phyloP scores from a whole-genome alignment of 2,113 vertebrate genomes.

The Chascanopsetta lugubris region DNA sequence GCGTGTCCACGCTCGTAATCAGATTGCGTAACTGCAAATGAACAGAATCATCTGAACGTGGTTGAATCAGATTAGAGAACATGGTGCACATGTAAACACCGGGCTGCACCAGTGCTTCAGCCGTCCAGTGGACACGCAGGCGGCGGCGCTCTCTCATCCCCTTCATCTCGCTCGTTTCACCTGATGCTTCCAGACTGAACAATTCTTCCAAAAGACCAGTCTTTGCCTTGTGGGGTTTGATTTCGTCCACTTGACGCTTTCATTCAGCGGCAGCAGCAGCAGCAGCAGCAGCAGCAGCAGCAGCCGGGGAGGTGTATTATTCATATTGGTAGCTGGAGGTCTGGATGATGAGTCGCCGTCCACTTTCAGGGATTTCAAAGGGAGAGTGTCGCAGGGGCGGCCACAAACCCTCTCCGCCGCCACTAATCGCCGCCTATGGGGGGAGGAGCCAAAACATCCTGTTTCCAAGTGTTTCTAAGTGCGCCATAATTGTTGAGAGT shows the following conservation, averaged over 20 bases:
- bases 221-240: not conserved
- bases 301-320: slow-evolving; percentile 1
- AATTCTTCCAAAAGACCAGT: slow-evolving; percentile 6
- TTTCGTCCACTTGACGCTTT: slow-evolving; percentile 8
- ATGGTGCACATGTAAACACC: no score
- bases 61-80: no score
- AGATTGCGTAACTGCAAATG: no score
- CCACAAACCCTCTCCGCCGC: slow-evolving; percentile 19
- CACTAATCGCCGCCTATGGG: slow-evolving; percentile 17
- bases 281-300: no score
- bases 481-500: not conserved
- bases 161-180: not conserved
- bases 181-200: slow-evolving; percentile 5
- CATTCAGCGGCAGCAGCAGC: not conserved
- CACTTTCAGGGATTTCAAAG: slow-evolving; percentile 46
- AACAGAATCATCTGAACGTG: no score
- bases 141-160: not conserved
- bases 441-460: slow-evolving; percentile 5
- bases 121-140: not conserved
- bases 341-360: slow-evolving; percentile 3
- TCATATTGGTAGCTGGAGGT: slow-evolving; percentile 11
- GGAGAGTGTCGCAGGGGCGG: slow-evolving; percentile 19
- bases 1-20: no score
- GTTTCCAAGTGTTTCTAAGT: slow-evolving; percentile 4
- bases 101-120: slow-evolving; percentile 7